phyloP scores from a whole-genome alignment of 2,888 invertebrate genomes.

The Acronicta psi region DNA sequence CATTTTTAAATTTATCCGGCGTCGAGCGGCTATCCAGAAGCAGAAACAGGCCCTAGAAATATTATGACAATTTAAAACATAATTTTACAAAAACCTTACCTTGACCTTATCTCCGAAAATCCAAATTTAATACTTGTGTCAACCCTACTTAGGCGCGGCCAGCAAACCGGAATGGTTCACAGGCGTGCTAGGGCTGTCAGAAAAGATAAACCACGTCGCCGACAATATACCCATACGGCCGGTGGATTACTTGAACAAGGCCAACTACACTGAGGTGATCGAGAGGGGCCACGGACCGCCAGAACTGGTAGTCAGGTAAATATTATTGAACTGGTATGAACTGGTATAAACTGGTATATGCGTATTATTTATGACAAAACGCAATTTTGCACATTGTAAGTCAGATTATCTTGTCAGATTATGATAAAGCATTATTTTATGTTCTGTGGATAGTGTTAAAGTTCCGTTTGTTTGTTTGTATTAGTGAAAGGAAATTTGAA shows the following conservation, averaged over 20 bases:
- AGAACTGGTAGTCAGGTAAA: slow-evolving; percentile 89
- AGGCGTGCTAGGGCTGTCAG: slow-evolving; percentile 87
- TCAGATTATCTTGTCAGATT: slow-evolving; percentile 21
- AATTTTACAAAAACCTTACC: background rate
- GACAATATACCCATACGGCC: slow-evolving; percentile 91
- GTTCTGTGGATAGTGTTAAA: background rate
- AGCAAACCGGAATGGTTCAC: slow-evolving; percentile 78
- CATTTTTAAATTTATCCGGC: too few species aligned
- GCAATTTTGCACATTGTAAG: slow-evolving; percentile 15
- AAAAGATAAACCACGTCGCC: slow-evolving; percentile 90
- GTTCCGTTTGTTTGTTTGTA: slow-evolving; percentile 4
- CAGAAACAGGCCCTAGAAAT: too few species aligned
- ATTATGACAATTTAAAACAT: background rate
- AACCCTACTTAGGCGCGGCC: slow-evolving; percentile 63
- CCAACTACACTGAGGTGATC: slow-evolving; percentile 92
- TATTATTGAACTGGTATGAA: slow-evolving; percentile 15
- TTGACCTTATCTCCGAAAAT: background rate
- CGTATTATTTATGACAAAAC: slow-evolving; percentile 26
- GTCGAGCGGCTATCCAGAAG: too few species aligned
- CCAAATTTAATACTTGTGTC: slow-evolving; percentile 11
- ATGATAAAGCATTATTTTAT: slow-evolving; percentile 4
- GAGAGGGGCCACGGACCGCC: slow-evolving; percentile 93
- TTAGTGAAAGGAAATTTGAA: background rate
- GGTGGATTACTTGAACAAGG: slow-evolving; percentile 89
- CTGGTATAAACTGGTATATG: slow-evolving; percentile 17